These are phyloP conservation scores for Caenorhabditis uteleia DNA, from an alignment of 2,888 invertebrate species.

Conservation along the genomic window DNA sequence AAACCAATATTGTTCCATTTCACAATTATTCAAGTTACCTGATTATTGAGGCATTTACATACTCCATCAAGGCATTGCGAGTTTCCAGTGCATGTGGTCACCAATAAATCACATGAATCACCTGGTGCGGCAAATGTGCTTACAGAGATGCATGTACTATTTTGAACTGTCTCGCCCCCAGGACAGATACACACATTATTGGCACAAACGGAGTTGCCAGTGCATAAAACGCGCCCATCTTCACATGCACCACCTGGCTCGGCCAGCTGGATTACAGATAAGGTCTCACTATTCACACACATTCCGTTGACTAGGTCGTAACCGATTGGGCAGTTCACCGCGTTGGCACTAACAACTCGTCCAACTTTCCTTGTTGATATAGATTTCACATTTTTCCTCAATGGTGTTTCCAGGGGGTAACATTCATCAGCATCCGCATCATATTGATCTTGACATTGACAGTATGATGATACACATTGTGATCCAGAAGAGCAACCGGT, in stretches of 20 bases:
- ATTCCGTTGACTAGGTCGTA: conserved; percentile 37
- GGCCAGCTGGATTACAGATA: conserved; percentile 43
- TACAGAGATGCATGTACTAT: conserved; percentile 39
- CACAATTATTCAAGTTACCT: no score
- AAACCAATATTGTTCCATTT: conserved; percentile 3
- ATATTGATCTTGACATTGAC: conserved; percentile 30
- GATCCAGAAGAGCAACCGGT: conserved; percentile 28
- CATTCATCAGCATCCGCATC: conserved; percentile 36
- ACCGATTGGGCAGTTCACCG: conserved; percentile 31
- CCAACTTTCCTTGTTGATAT: conserved; percentile 14
- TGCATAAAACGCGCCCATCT: conserved; percentile 46
- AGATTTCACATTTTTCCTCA: conserved; percentile 8
- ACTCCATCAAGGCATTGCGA: conserved; percentile 58
- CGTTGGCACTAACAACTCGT: conserved; percentile 28
- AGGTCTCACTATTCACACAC: conserved; percentile 34
- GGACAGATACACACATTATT: conserved; percentile 67
- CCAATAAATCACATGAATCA: conserved; percentile 55
- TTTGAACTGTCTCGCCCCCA: conserved; percentile 55
- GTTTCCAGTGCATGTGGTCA: conserved; percentile 66
- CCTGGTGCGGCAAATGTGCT: conserved; percentile 58
- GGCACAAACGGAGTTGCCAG: conserved; percentile 67
- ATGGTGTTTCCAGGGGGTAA: conserved; percentile 15
- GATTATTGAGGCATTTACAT: conserved; percentile 54
- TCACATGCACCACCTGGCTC: conserved; percentile 58
- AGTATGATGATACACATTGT: conserved; percentile 28